phyloP scores from a whole-genome alignment of 2,888 invertebrate species.

The Acronicta leporina region DNA sequence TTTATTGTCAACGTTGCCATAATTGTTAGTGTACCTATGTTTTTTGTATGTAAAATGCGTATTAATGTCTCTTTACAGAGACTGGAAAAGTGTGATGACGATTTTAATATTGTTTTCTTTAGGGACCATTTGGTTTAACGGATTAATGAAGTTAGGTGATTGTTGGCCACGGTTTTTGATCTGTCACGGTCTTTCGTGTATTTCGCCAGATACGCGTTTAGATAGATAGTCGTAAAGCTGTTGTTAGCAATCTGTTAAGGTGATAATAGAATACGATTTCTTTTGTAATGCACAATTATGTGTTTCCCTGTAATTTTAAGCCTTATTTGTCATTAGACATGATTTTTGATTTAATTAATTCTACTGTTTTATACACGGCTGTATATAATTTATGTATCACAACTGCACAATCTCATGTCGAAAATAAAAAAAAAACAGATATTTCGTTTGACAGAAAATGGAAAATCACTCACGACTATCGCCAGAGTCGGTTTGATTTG shows the following conservation, averaged over 20 bases:
- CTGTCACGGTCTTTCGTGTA: slow-evolving; percentile 58
- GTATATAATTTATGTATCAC: slow-evolving; percentile 79
- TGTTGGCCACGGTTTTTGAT: slow-evolving; percentile 61
- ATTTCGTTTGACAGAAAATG: slow-evolving; percentile 57
- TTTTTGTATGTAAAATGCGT: slow-evolving; percentile 84
- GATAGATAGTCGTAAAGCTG: slow-evolving; percentile 61
- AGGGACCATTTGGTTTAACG: slow-evolving; percentile 87
- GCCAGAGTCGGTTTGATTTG: slow-evolving; percentile 75
- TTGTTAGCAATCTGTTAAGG: slow-evolving; percentile 71
- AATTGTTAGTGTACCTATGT: slow-evolving; percentile 86
- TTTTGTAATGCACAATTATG: slow-evolving; percentile 85
- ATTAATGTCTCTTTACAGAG: slow-evolving; percentile 80
- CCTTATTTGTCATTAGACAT: slow-evolving; percentile 73
- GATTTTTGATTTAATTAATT: slow-evolving; percentile 64
- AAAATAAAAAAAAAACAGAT: slow-evolving; percentile 56
- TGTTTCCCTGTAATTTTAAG: slow-evolving; percentile 74
- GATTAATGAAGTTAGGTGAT: slow-evolving; percentile 71
- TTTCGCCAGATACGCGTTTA: slow-evolving; percentile 77
- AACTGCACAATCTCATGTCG: slow-evolving; percentile 80
- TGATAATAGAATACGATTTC: slow-evolving; percentile 85
- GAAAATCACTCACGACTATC: slow-evolving; percentile 65
- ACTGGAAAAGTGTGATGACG: slow-evolving; percentile 83
- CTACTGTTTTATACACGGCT: slow-evolving; percentile 73
- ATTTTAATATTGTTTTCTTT: slow-evolving; percentile 83
- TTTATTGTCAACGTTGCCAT: slow-evolving; percentile 89